phyloP scores from a whole-genome alignment of 2,113 vertebrate species.

The Corythoichthys haematopterus region DNA sequence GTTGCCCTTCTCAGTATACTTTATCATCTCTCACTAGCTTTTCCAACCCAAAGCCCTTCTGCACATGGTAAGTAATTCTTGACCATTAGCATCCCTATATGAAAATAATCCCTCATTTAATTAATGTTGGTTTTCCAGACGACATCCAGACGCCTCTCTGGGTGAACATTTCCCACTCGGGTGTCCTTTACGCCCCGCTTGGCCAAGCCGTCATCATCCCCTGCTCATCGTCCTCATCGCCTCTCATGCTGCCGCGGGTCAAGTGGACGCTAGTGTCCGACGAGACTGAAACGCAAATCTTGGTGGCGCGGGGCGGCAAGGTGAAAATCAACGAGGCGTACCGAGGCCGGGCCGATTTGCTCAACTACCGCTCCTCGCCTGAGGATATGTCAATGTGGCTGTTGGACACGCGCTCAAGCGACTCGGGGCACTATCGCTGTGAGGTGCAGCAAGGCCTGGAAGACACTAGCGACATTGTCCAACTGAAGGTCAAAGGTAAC shows the following conservation, averaged over 20 bases:
- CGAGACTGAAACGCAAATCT: slow-evolving; percentile 81
- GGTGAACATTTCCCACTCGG: slow-evolving; percentile 75
- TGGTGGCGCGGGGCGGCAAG: slow-evolving; percentile 82
- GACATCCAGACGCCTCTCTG: slow-evolving; percentile 65
- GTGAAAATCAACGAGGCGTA: slow-evolving; percentile 87
- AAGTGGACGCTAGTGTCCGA: slow-evolving; percentile 86
- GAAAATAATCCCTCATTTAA: background rate
- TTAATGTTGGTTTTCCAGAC: slow-evolving; percentile 53
- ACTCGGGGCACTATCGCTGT: slow-evolving; percentile 89
- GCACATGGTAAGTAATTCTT: slow-evolving; percentile 40
- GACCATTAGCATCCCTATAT: background rate
- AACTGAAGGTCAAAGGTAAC: slow-evolving; percentile 89
- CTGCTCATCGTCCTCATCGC: slow-evolving; percentile 34
- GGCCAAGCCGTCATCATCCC: slow-evolving; percentile 82
- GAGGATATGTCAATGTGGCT: slow-evolving; percentile 80
- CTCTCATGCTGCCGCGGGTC: slow-evolving; percentile 70
- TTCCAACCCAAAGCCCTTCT: slow-evolving; percentile 31
- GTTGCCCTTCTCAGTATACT: slow-evolving; percentile 28
- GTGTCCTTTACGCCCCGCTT: slow-evolving; percentile 64
- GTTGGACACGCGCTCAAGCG: slow-evolving; percentile 78
- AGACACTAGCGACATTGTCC: slow-evolving; percentile 79
- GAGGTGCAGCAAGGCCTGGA: slow-evolving; percentile 91
- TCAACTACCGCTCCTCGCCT: slow-evolving; percentile 74
- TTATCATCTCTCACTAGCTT: slow-evolving; percentile 42
- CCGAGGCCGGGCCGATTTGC: slow-evolving; percentile 75